These are phyloP conservation scores for Triplophysa yarkandensis DNA, from an alignment of 2,797 vertebrate genomes.

Conservation along the genomic window DNA sequence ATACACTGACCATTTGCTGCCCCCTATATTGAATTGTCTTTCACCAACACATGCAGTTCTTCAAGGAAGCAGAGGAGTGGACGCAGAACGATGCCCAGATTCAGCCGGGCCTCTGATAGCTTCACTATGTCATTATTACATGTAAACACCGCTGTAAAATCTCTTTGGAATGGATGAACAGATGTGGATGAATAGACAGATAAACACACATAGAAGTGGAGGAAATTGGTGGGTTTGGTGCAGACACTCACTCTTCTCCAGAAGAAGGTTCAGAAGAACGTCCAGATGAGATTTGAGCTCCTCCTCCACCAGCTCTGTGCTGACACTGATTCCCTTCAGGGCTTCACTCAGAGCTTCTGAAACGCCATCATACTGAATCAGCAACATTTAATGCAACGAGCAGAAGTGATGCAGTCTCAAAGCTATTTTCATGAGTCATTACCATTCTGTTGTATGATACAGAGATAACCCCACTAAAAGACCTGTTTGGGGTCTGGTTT, in stretches of 20 bases:
- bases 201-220: neutral
- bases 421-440: constrained; percentile 3
- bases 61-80: constrained; percentile 16
- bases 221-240: constrained; percentile 2
- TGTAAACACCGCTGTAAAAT: neutral
- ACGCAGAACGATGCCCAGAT: constrained; percentile 16
- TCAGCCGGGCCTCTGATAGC: constrained; percentile 13
- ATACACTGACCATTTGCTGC: constrained; percentile 25
- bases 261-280: constrained; percentile 67
- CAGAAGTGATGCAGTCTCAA: neutral
- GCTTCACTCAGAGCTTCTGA: constrained; percentile 73
- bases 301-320: constrained; percentile 75
- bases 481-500: neutral
- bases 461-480: neutral
- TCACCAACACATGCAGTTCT: constrained; percentile 12
- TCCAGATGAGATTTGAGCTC: constrained; percentile 77
- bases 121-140: neutral
- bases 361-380: constrained; percentile 45
- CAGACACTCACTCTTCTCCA: constrained; percentile 74
- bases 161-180: neutral
- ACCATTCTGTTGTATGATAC: constrained; percentile 11
- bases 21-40: constrained; percentile 40
- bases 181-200: neutral
- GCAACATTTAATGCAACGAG: constrained; percentile 25
- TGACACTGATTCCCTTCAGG: constrained; percentile 76